Base-by-base conservation (phyloP, 2,888 invertebrate species). In the Malthinus flaveolus region DNA sequence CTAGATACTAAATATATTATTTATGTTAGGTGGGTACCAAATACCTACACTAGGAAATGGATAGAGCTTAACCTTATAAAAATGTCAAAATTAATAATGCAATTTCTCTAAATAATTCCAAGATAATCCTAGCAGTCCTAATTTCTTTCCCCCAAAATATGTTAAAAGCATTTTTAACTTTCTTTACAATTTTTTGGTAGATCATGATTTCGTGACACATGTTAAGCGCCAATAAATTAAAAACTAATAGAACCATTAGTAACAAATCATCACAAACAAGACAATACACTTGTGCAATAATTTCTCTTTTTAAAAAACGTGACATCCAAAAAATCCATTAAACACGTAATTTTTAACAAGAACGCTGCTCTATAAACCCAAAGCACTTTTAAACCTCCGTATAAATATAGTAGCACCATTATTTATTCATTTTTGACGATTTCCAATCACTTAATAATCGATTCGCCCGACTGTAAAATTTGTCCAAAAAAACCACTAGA, bases 301-400 rank as follows among this genome's bases (percentile, higher is more conserved):
- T 56, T 56, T 56, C 56, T 56, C 59, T 56, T 44, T 54, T 33
- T 48, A 59, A 55, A 23, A 23, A 42, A 42, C 48, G 49, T 56
- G 50, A 65, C 61, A 62, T 62, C 61, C 36, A 62, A 56, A 50
- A 64, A 65, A 63, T 48, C 65, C 63, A 63, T 65, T 65, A 65
- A 50, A 52, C 65, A 65, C 65, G 65, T 61, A 48, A 35, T 51
- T 31, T 46, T 39, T 53, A 61, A 65, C 63, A 65, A 53, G 37
- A 50, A 59, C 51, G 48, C 49, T 50, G 57, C 55, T 58, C 61
- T 46, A 53, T 61, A 65, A 49, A 49, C 63, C 47, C 50, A 39
- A 42, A 56, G 59, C 61, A 65, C 61, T 61, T 61, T 49, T 61
- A 23, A 11, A 48, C 44, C 32, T 39, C 42, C 49, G 37, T 32